Evolutionary conservation across 2,113 vertebrate genomes (phyloP), one percentile per base, ranked within the genome.

Genomic region (Boulengeromyrus knoepffleri): DNA sequence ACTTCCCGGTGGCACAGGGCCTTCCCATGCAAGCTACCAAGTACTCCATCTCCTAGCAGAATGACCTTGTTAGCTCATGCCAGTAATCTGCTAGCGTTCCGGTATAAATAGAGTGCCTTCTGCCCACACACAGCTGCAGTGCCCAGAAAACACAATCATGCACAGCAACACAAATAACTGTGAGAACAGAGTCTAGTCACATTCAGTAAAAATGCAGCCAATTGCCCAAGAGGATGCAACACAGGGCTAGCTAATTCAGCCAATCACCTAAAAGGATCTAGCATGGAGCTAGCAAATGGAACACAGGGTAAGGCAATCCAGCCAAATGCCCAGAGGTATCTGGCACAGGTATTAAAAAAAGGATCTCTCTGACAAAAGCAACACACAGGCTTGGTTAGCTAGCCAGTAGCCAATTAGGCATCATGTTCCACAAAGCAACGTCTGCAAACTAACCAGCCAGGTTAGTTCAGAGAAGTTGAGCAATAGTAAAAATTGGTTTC

Each of bases 11-110:
- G 42, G 45, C 1, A 42, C 17, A 46, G 42, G 3, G 80, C 42
- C 80, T 85, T 46, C 39, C 42, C 42, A 24, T n/a, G 39, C 83
- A 24, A 45, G 21, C 45, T 24, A 47, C 45, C 19, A 47, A n/a
- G 24, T 10, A 0, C 83, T 85, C 83, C 45, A 47, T 46, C 39
- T 45, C 42, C 45, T n/a, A 85, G 24, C 45, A 85, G 83, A 46
- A 85, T 46, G 83, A 85, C 83, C 83, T 85, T 46, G 83, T 47
- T 85, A 85, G 83, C 19, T 85, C 83, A 85, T 10, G 83, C 45
- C 15, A 0, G 5, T 85, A 85, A 85, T 47, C 83, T 85, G 83
- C 83, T 46, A 85, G 27, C 45, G 1, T 42, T 46, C 19, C 13
- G 21, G 83, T 47, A 85, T 47, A 85, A n/a, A 85, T 85, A 85